phyloP scores from a whole-genome alignment of 2,888 invertebrate species.

The Caenorhabditis sp. region DNA sequence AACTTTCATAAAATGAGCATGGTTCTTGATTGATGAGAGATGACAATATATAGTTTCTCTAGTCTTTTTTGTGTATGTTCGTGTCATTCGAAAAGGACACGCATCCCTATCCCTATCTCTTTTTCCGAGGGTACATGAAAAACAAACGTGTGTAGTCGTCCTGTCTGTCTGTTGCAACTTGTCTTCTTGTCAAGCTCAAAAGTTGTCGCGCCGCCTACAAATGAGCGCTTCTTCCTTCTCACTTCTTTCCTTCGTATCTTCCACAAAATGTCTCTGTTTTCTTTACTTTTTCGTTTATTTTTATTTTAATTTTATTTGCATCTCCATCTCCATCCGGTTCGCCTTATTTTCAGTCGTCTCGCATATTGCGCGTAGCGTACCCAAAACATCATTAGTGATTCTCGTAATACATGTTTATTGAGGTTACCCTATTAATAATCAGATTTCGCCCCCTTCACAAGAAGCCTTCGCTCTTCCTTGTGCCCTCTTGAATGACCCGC shows the following conservation, averaged over 20 bases:
- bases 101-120: slow-evolving; percentile 9
- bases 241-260: slow-evolving; percentile 23
- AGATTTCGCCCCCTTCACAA: slow-evolving; percentile 27
- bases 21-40: no score
- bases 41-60: no score
- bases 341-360: slow-evolving; percentile 1
- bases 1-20: no score
- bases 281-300: slow-evolving; percentile 26
- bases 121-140: slow-evolving; percentile 5
- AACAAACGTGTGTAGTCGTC: slow-evolving; percentile 30
- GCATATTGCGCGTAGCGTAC: slow-evolving; percentile 18
- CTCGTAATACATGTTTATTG: slow-evolving; percentile 50
- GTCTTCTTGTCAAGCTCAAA: slow-evolving; percentile 55
- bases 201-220: slow-evolving; percentile 58
- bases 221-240: slow-evolving; percentile 36
- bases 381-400: slow-evolving; percentile 48
- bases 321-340: not conserved
- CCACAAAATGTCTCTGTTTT: not conserved
- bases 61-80: no score
- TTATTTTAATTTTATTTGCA: slow-evolving; percentile 12
- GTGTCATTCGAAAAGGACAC: slow-evolving; percentile 13
- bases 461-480: slow-evolving; percentile 3
- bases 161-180: slow-evolving; percentile 48
- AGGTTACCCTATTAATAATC: slow-evolving; percentile 50
- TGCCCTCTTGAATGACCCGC: slow-evolving; percentile 47